Evolutionary conservation across 2,113 vertebrate genomes (phyloP), one percentile per base, ranked within the genome.

Genomic region (Patagioenas fasciata): DNA sequence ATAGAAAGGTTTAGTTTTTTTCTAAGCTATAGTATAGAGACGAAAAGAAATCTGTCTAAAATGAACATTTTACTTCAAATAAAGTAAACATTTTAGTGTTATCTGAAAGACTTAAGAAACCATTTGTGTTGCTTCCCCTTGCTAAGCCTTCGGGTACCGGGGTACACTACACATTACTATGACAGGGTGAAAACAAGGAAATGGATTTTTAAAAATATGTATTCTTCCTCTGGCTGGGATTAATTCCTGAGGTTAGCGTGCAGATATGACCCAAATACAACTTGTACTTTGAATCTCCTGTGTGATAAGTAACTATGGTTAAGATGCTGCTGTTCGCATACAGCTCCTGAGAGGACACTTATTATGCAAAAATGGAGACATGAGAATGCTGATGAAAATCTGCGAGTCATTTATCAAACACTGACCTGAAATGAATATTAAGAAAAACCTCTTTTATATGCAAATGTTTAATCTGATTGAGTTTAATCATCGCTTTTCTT

Each of bases 401-500:
- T 91, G 57, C 0, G 2, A 96, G 90, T 86, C 94, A 96, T 96
- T 95, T 94, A 94, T 96, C 93, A 97, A 96, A 94, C 65, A 93
- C 69, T 96, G 88, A 93, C 96, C 96, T 94, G 96, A 81, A 97
- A 92, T 65, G 69, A 93, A 80, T 85, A 96, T 95, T 95, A 95
- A 89, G 92, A 91, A 94, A 96, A 94, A 58, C 25, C 91, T 96
- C 92, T 91, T 94, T 92, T 95, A 93, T 91, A 97, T 95, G 96
- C 91, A 96, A 95, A 94, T 91, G 26, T 62, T 96, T 82, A 89
- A 91, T 93, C 83, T 20, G 5, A 82, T 70, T 15, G 15, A 81
- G 77, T 95, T 96, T 96, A 92, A 96, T 96, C 88, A 95, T 61
- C 62, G 31, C 86, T 86, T 82, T 87, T 61, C 70, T 79, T 89